Evolutionary conservation across 2,797 vertebrate genomes (phyloP).

Genomic region (Sebastes iracundus): DNA sequence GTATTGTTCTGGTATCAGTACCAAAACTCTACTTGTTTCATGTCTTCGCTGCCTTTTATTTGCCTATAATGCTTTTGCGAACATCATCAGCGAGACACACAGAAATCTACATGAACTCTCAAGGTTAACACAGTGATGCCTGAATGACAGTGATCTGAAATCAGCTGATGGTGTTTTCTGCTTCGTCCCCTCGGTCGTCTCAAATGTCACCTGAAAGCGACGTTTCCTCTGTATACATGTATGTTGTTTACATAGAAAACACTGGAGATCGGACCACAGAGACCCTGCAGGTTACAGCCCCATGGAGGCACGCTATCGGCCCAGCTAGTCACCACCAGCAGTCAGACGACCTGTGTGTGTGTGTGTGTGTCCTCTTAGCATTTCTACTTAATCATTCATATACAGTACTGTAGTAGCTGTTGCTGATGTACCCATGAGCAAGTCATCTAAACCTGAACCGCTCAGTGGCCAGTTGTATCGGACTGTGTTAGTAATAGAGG

Average conservation of each 20-base stretch:
- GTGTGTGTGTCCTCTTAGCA: neutral
- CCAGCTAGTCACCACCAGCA: neutral
- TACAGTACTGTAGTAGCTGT: neutral
- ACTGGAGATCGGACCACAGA: neutral
- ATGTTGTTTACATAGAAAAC: conserved; percentile 42
- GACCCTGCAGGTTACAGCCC: too few species aligned
- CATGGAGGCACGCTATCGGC: neutral
- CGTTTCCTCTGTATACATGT: conserved; percentile 6
- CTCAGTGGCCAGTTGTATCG: neutral
- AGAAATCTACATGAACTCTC: neutral
- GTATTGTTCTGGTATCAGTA: neutral
- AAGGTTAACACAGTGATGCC: neutral
- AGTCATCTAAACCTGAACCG: neutral
- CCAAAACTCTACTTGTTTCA: neutral
- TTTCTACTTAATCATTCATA: neutral
- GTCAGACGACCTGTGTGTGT: neutral
- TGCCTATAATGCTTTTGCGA: neutral
- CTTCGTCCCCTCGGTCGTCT: neutral
- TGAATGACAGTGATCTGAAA: neutral
- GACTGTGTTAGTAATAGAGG: neutral
- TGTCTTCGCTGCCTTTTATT: neutral
- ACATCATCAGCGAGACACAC: neutral
- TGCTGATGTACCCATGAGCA: neutral
- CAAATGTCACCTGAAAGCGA: conserved; percentile 1
- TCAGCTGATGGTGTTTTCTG: neutral